These are phyloP conservation scores for Bradypodion pumilum DNA, from an alignment of 2,797 vertebrate genomes.

Conservation along the genomic window DNA sequence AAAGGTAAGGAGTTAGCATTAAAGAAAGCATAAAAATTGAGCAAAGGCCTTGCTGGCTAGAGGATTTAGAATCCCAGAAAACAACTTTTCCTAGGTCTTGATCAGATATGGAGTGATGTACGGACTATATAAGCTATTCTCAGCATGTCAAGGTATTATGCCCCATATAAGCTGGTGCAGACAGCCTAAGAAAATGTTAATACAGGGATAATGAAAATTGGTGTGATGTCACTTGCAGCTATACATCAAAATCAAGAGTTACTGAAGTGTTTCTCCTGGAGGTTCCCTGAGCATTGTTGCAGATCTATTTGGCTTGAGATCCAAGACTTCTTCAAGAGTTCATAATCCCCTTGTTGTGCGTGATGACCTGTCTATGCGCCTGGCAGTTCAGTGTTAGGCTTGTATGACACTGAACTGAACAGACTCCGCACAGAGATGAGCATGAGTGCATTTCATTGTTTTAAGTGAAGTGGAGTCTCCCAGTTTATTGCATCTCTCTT, in stretches of 20 bases:
- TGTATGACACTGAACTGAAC: background rate
- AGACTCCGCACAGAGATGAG: background rate
- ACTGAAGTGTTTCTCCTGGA: constrained; percentile 12
- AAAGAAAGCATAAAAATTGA: too few species aligned
- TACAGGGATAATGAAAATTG: background rate
- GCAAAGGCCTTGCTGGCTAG: too few species aligned
- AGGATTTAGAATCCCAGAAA: too few species aligned
- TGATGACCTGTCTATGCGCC: background rate
- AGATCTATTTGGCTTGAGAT: constrained; percentile 23
- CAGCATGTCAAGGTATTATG: background rate
- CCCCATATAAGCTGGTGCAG: background rate
- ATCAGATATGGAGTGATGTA: background rate
- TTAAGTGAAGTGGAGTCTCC: constrained; percentile 3
- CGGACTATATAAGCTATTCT: background rate
- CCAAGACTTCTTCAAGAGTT: background rate
- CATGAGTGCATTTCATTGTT: background rate
- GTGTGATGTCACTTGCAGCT: constrained; percentile 10
- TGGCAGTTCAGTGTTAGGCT: background rate
- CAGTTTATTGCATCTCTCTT: background rate
- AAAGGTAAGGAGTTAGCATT: too few species aligned
- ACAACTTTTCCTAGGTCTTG: background rate
- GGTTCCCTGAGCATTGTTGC: background rate
- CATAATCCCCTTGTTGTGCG: constrained; percentile 8
- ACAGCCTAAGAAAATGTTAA: background rate
- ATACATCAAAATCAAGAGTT: background rate